Evolutionary conservation across 2,888 invertebrate species (phyloP).

Genomic region (Lissonota sp.): DNA sequence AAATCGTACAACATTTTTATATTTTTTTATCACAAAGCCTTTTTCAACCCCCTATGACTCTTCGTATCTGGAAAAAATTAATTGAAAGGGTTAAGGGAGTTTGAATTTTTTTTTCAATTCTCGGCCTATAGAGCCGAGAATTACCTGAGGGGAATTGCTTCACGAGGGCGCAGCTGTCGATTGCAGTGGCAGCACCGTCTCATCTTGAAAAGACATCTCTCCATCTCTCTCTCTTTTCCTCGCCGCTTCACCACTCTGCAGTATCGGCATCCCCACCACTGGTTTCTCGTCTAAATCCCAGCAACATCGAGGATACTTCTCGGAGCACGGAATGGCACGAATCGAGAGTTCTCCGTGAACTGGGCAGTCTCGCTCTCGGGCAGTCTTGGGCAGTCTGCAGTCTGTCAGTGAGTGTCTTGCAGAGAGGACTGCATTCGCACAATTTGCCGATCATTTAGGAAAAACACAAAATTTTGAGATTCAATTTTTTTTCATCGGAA

Average conservation of each 20-base stretch:
- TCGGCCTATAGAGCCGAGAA: conserved; percentile 15
- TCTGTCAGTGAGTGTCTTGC: conserved; percentile 58
- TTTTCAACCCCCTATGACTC: too few relatives aligned
- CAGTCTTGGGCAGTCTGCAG: too few relatives aligned
- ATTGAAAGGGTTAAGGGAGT: too few relatives aligned
- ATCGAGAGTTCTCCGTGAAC: conserved; percentile 36
- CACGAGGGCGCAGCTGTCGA: conserved; percentile 59
- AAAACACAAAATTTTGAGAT: too few relatives aligned
- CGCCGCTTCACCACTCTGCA: conserved; percentile 29
- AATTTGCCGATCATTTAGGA: too few relatives aligned
- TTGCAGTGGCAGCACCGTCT: conserved; percentile 36
- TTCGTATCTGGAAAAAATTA: too few relatives aligned
- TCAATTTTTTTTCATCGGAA: too few relatives aligned
- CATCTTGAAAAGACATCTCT: background rate
- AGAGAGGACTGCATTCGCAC: conserved; percentile 28
- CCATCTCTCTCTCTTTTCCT: conserved; percentile 9
- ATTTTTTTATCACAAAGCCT: too few relatives aligned
- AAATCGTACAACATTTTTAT: too few relatives aligned
- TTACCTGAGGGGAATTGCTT: conserved; percentile 48
- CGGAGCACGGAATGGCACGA: conserved; percentile 3
- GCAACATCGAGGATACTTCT: background rate
- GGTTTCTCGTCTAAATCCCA: conserved; percentile 32
- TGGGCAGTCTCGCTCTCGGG: conserved; percentile 10
- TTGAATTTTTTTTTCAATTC: too few relatives aligned
- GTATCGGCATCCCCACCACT: conserved; percentile 21